Percentiles rank a stretch among this genome's conserved stretches.
These are phyloP conservation scores for Miichthys miiuy DNA, from an alignment of 2,797 vertebrate genomes.

Conservation along the genomic window DNA sequence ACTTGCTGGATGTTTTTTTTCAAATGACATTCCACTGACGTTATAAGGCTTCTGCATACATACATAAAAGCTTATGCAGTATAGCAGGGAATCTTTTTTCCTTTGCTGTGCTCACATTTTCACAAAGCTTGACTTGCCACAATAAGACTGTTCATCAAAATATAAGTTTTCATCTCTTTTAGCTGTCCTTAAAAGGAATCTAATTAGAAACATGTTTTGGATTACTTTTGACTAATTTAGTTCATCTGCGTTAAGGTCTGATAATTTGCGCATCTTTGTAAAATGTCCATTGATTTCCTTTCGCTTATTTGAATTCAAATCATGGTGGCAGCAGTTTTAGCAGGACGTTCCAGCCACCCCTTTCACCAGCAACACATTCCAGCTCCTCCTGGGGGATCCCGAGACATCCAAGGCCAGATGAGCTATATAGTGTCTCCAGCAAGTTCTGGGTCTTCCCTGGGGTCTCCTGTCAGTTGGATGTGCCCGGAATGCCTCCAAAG, in stretches of 20 bases:
- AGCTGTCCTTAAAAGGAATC: background rate
- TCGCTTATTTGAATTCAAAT: too few relatives aligned
- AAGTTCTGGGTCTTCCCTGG: too few relatives aligned
- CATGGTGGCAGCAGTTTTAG: too few relatives aligned
- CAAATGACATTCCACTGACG: slow-evolving; percentile 13
- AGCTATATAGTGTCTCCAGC: too few relatives aligned
- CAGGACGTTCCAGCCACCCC: too few relatives aligned
- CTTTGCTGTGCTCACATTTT: background rate
- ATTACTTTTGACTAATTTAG: background rate
- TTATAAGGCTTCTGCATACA: background rate
- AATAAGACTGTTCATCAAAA: background rate
- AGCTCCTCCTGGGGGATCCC: too few relatives aligned
- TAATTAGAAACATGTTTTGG: background rate
- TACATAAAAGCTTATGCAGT: background rate
- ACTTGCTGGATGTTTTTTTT: slow-evolving; percentile 12
- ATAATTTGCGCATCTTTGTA: background rate
- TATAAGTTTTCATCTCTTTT: background rate
- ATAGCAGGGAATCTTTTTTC: background rate
- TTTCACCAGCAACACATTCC: too few relatives aligned
- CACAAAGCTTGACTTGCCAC: background rate
- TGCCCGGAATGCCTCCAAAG: too few relatives aligned
- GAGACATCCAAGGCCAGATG: too few relatives aligned
- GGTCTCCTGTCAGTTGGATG: too few relatives aligned
- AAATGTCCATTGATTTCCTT: background rate
- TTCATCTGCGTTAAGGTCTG: background rate